phyloP scores from a whole-genome alignment of 1,140 invertebrate species.

The Caenorhabditis briggsae region DNA sequence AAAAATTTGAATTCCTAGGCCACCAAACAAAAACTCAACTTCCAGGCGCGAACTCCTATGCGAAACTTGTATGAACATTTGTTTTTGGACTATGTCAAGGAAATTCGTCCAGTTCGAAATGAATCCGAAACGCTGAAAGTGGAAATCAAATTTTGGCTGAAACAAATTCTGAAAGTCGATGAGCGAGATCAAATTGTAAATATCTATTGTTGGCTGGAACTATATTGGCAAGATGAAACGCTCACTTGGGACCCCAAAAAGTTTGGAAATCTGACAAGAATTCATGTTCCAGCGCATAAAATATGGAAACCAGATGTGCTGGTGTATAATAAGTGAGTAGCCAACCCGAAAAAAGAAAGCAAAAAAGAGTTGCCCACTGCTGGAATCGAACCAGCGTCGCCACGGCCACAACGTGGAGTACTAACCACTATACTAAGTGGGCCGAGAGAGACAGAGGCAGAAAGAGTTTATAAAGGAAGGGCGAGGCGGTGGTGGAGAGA shows the following conservation, averaged over 20 bases:
- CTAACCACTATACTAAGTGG: slow-evolving; percentile 73
- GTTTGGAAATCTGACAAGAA: slow-evolving; percentile 77
- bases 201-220: slow-evolving; percentile 69
- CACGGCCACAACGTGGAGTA: slow-evolving; percentile 75
- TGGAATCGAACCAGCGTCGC: slow-evolving; percentile 74
- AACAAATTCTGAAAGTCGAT: slow-evolving; percentile 73
- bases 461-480: not conserved
- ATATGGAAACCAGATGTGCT: slow-evolving; percentile 79
- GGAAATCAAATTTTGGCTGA: slow-evolving; percentile 74
- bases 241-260: slow-evolving; percentile 78
- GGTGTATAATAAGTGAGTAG: slow-evolving; percentile 79
- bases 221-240: slow-evolving; percentile 78
- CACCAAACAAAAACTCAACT: not conserved
- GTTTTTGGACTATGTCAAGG: slow-evolving; percentile 69
- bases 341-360: not conserved
- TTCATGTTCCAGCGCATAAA: slow-evolving; percentile 78
- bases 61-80: slow-evolving; percentile 68
- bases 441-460: slow-evolving; percentile 55
- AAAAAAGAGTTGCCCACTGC: slow-evolving; percentile 62
- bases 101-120: slow-evolving; percentile 65
- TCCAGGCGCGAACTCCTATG: slow-evolving; percentile 58
- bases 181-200: slow-evolving; percentile 71
- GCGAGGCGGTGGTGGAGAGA: not conserved
- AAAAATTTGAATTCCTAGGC: too few relatives aligned
- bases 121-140: slow-evolving; percentile 67